Conservation (phyloP, 2,888 invertebrate genomes). For the Liopterus haemorrhoidalis region DNA sequence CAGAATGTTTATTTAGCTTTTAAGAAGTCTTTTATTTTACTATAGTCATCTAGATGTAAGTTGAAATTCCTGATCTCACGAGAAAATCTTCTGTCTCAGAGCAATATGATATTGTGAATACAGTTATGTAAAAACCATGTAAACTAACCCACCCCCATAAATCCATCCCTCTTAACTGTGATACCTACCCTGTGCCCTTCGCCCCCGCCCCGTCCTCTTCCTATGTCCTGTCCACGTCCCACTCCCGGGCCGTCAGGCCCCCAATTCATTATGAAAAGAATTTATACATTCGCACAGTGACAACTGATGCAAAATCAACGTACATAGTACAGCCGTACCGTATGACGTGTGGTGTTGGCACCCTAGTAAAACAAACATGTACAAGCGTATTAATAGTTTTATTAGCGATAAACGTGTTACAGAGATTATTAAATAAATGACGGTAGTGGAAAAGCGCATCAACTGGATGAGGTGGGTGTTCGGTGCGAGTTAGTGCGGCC, state of each 20-base stretch:
- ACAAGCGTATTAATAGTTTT: constrained; percentile 1
- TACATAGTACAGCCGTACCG: neutral
- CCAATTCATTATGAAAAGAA: constrained; percentile 21
- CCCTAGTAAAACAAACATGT: too few species aligned
- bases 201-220: constrained; percentile 5
- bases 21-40: constrained; percentile 17
- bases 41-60: constrained; percentile 23
- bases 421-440: constrained; percentile 18
- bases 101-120: constrained; percentile 12
- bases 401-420: constrained; percentile 10
- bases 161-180: constrained; percentile 35
- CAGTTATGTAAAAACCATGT: constrained; percentile 5
- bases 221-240: constrained; percentile 21
- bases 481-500: constrained; percentile 47
- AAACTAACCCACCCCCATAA: constrained; percentile 22
- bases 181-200: constrained; percentile 28
- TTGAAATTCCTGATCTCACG: constrained; percentile 22
- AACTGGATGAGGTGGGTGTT: neutral
- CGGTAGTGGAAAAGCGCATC: neutral
- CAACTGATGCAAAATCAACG: neutral
- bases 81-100: constrained; percentile 17
- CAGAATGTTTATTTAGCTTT: constrained; percentile 8
- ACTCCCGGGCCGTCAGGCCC: constrained; percentile 24
- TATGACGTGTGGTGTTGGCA: too few species aligned
- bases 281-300: neutral